Evolutionary conservation across 2,797 vertebrate genomes (phyloP).

Genomic region (Lithobates pipiens): DNA sequence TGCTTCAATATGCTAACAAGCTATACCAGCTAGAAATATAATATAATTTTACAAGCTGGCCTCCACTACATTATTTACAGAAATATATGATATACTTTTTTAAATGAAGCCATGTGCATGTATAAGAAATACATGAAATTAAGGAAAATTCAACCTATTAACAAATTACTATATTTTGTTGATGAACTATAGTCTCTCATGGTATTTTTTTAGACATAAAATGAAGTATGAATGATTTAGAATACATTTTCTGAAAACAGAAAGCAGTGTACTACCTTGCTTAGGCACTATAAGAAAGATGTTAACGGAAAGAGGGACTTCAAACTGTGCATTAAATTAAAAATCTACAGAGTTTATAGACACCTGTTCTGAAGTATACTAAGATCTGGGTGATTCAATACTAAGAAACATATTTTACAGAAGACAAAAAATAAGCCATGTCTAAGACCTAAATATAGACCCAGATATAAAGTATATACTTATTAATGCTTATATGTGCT

Average conservation of each 20-base stretch:
- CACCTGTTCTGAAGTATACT: conserved; percentile 31
- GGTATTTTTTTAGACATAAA: conserved; percentile 36
- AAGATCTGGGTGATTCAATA: conserved; percentile 24
- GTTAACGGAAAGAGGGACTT: conserved; percentile 25
- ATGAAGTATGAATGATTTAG: conserved; percentile 41
- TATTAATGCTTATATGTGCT: no score
- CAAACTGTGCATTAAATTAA: conserved; percentile 57
- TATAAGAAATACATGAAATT: conserved; percentile 34
- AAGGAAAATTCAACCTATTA: conserved; percentile 32
- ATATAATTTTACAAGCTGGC: not conserved
- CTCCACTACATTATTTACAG: conserved; percentile 10
- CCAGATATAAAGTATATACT: no score
- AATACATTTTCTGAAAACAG: conserved; percentile 30
- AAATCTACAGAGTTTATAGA: conserved; percentile 34
- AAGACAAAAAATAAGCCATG: conserved; percentile 6
- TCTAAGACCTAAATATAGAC: not conserved
- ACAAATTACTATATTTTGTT: conserved; percentile 43
- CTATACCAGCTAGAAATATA: no score
- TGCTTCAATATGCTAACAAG: no score
- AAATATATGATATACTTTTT: conserved; percentile 12
- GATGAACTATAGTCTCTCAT: not conserved
- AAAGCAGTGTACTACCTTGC: conserved; percentile 24
- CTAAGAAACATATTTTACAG: conserved; percentile 5
- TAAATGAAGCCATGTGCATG: conserved; percentile 10
- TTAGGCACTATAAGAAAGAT: conserved; percentile 24